Evolutionary conservation across 2,113 vertebrate genomes (phyloP).

Genomic region (mouse (Mus musculus)): DNA sequence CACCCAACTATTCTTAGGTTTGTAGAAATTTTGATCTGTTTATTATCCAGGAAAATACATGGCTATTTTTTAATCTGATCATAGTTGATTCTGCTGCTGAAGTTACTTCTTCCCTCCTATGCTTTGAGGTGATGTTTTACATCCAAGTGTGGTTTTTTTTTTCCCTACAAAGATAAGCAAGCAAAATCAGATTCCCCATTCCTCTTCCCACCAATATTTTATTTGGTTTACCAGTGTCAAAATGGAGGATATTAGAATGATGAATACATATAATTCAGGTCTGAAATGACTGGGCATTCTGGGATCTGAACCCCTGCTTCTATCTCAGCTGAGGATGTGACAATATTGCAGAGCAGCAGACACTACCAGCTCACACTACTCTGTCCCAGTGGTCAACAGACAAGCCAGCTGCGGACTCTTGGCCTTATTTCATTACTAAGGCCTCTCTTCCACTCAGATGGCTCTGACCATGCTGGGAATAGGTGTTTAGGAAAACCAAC

Average conservation of each 20-base stretch:
- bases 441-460: conserved; percentile 44
- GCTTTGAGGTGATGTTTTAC: conserved; percentile 68
- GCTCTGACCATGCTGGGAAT: conserved; percentile 52
- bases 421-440: conserved; percentile 24
- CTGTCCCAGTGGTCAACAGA: conserved; percentile 53
- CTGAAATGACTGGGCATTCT: conserved; percentile 44
- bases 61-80: conserved; percentile 58
- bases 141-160: conserved; percentile 51
- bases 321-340: conserved; percentile 59
- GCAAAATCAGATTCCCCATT: conserved; percentile 23
- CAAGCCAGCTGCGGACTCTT: conserved; percentile 42
- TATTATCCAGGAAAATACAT: conserved; percentile 74
- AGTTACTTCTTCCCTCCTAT: conserved; percentile 3
- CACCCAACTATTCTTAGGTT: conserved; percentile 67
- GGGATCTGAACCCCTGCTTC: conserved; percentile 50
- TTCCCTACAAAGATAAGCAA: conserved; percentile 34
- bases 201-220: conserved; percentile 2
- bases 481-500: conserved; percentile 36
- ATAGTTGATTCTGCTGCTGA: conserved; percentile 56
- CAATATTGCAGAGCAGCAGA: conserved; percentile 17
- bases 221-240: conserved; percentile 60
- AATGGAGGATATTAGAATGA: conserved; percentile 67
- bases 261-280: conserved; percentile 62
- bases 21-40: conserved; percentile 63
- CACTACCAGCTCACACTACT: conserved; percentile 13